Conservation (phyloP, 2,113 vertebrate species). For the Prietella phreatophila region DNA sequence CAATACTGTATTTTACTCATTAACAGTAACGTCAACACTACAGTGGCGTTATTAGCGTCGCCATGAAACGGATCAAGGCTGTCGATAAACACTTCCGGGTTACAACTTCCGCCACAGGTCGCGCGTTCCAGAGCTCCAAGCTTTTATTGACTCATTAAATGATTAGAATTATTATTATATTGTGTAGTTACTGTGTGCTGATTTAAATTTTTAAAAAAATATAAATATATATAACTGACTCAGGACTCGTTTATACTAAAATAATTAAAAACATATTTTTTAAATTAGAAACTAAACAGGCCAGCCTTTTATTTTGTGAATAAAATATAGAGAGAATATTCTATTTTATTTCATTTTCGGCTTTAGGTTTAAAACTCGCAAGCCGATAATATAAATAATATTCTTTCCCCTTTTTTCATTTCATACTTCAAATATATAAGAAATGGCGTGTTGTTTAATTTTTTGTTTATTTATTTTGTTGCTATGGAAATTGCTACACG, state of each 20-base stretch:
- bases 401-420: neutral
- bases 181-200: neutral
- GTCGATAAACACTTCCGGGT: neutral
- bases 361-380: neutral
- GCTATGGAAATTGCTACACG: no score
- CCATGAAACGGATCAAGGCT: neutral
- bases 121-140: neutral
- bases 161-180: neutral
- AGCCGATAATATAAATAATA: neutral
- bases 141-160: neutral
- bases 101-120: neutral
- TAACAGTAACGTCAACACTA: neutral
- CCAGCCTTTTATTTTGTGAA: neutral
- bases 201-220: no score
- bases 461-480: neutral
- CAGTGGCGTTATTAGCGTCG: neutral
- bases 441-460: neutral
- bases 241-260: no score
- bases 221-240: no score
- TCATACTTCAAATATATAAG: neutral
- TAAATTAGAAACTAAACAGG: neutral
- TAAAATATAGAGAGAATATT: neutral
- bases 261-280: no score
- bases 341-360: neutral
- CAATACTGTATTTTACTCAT: no score